phyloP scores from a whole-genome alignment of 2,113 vertebrate genomes.

The Desmodus rotundus region DNA sequence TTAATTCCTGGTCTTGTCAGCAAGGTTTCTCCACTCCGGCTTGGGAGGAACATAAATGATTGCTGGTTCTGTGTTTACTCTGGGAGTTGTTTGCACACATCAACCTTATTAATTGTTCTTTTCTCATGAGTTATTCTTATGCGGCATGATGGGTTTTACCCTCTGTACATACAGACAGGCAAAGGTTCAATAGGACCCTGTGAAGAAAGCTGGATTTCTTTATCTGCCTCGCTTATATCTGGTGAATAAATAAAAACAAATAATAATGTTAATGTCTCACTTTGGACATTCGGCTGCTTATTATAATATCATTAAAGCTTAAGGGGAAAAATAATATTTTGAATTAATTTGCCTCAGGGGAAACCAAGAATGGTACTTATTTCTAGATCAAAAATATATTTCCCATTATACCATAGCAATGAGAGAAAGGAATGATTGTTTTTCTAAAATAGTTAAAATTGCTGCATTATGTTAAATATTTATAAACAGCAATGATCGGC shows the following conservation, averaged over 20 bases:
- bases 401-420: neutral
- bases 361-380: neutral
- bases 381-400: conserved; percentile 25
- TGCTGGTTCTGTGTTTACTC: neutral
- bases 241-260: conserved; percentile 24
- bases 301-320: conserved; percentile 29
- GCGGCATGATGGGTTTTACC: neutral
- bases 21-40: neutral
- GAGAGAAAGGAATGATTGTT: neutral
- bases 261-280: neutral
- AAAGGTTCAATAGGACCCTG: neutral
- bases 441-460: neutral
- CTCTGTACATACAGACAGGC: neutral
- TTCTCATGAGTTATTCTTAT: neutral
- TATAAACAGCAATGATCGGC: neutral
- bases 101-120: neutral
- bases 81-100: neutral
- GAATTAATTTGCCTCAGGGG: neutral
- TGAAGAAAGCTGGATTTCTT: neutral
- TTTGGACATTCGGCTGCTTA: neutral
- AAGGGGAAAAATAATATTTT: conserved; percentile 35
- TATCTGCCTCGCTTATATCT: neutral
- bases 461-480: conserved; percentile 17
- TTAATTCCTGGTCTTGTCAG: neutral
- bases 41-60: neutral